These are phyloP conservation scores for Eilema caniola DNA, from an alignment of 2,888 invertebrate genomes.

Conservation along the genomic window DNA sequence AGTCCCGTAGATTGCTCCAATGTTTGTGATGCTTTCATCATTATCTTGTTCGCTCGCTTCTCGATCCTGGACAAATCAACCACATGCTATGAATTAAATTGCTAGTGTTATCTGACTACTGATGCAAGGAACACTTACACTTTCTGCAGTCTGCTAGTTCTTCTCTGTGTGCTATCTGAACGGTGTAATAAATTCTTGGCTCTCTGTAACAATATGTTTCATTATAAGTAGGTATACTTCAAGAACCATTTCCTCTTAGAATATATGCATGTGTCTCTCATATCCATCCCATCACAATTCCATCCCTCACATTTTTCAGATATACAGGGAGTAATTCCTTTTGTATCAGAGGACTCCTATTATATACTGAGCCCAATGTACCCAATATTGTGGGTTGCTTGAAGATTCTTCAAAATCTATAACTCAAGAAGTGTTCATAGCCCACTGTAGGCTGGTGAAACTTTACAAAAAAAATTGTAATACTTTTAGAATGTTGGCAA, in stretches of 20 bases:
- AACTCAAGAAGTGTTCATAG: not conserved
- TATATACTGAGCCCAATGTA: too few species aligned
- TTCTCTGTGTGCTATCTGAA: conserved; percentile 91
- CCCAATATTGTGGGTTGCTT: not conserved
- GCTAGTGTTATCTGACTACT: not conserved
- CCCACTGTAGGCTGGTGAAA: not conserved
- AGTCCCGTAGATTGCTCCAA: conserved; percentile 93
- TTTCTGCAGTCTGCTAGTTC: conserved; percentile 93
- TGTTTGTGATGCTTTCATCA: conserved; percentile 94
- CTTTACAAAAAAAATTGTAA: not conserved
- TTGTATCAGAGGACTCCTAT: too few species aligned
- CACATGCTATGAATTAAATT: not conserved
- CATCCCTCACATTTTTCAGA: too few species aligned
- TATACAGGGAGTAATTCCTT: too few species aligned
- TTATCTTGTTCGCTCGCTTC: conserved; percentile 93
- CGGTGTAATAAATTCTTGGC: conserved; percentile 91
- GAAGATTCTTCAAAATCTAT: not conserved
- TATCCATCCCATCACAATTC: too few species aligned
- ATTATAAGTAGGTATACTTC: too few species aligned
- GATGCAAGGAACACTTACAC: conserved; percentile 84
- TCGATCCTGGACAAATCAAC: conserved; percentile 86
- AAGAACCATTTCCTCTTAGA: too few species aligned
- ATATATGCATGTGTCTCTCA: too few species aligned
- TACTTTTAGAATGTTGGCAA: not conserved
- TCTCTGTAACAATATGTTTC: conserved; percentile 80